These are phyloP conservation scores for Oreotrochilus melanogaster DNA, from an alignment of 2,113 vertebrate genomes.

Conservation along the genomic window DNA sequence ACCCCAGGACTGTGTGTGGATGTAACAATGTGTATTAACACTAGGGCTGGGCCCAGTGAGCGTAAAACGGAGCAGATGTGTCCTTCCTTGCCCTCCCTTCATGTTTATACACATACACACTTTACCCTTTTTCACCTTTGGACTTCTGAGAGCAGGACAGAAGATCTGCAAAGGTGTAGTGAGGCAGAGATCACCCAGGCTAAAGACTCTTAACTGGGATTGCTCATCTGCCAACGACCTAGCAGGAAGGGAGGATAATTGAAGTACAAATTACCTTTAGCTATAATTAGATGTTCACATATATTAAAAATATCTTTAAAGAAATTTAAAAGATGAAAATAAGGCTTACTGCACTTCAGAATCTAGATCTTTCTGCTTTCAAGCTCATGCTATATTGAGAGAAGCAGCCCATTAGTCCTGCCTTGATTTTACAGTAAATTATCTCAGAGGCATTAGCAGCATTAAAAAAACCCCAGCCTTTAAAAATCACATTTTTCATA, in stretches of 20 bases:
- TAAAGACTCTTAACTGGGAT: background rate
- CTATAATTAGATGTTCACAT: background rate
- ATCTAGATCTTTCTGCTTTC: background rate
- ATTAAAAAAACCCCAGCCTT: background rate
- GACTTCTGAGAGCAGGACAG: background rate
- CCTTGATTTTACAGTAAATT: background rate
- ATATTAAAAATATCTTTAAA: background rate
- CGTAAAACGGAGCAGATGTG: background rate
- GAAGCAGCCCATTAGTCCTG: background rate
- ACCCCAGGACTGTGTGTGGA: background rate
- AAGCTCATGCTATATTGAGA: background rate
- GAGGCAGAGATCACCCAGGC: background rate
- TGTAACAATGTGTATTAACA: background rate
- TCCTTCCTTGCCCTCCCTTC: background rate
- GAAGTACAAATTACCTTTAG: background rate
- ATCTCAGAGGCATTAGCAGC: background rate
- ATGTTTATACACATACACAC: fast-evolving
- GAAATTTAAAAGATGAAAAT: background rate
- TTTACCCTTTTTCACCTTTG: background rate
- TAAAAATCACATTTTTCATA: background rate
- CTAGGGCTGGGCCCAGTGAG: background rate
- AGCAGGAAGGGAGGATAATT: background rate
- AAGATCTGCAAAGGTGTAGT: background rate
- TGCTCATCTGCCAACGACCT: background rate
- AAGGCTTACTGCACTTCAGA: background rate